These are phyloP conservation scores for Tricholaema leucomelas DNA, from an alignment of 2,113 vertebrate genomes.

Conservation along the genomic window DNA sequence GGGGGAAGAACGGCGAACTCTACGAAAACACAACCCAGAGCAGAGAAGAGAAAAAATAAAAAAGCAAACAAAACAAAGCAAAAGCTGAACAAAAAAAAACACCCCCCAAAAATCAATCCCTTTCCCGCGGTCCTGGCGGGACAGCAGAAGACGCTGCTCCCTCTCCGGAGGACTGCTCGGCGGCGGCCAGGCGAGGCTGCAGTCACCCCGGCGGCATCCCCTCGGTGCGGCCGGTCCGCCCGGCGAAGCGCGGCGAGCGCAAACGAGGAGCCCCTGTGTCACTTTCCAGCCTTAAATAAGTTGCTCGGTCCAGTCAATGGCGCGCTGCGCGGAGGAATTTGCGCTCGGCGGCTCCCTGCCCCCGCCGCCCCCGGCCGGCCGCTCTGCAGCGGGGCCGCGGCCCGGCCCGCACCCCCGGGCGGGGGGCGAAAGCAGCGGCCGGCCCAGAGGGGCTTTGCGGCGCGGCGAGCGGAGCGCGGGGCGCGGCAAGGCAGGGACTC, in stretches of 20 bases:
- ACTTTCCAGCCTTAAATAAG: slow-evolving; percentile 84
- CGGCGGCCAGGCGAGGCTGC: neutral
- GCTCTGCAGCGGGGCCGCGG: neutral
- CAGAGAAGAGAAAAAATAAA: rapidly evolving
- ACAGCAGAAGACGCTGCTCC: neutral
- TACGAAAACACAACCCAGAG: neutral
- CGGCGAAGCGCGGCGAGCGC: neutral
- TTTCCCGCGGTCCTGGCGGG: neutral
- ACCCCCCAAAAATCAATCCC: neutral
- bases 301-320: slow-evolving; percentile 86
- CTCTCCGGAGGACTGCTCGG: neutral
- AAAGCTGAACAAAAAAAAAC: neutral
- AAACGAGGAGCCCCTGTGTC: slow-evolving; percentile 69
- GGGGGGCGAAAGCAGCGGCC: neutral
- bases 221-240: neutral
- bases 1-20: neutral
- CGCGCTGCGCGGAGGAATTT: slow-evolving; percentile 60
- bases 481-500: slow-evolving; percentile 73
- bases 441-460: neutral
- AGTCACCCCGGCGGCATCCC: slow-evolving; percentile 28
- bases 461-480: neutral
- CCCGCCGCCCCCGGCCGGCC: neutral
- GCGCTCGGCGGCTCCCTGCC: neutral
- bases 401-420: neutral
- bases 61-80: neutral